A percentile compares a stretch with the other conserved stretches of the same genome.
These are phyloP conservation scores for Mus caroli DNA, from an alignment of 2,797 vertebrate genomes.

Conservation along the genomic window DNA sequence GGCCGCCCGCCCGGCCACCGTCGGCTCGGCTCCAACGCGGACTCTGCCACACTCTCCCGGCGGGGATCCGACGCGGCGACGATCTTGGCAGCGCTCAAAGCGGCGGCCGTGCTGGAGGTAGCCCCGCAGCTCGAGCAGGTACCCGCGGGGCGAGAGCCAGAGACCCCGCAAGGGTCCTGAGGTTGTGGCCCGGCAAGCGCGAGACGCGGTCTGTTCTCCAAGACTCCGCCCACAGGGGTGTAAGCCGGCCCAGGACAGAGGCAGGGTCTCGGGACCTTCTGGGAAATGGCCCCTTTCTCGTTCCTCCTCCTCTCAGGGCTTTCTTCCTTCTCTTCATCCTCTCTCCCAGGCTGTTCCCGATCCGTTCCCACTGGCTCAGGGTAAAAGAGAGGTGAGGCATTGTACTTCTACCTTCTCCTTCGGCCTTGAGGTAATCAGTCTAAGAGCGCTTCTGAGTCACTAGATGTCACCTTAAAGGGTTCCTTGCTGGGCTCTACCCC, in stretches of 20 bases:
- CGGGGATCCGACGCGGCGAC: not conserved
- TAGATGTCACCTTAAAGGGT: not conserved
- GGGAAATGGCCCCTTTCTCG: not conserved
- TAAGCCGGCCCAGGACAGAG: fast-evolving
- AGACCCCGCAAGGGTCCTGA: not conserved
- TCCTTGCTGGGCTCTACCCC: not conserved
- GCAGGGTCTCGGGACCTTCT: not conserved
- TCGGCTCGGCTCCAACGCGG: not conserved
- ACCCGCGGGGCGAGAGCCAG: fast-evolving
- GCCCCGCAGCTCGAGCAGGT: not conserved
- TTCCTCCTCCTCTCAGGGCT: not conserved
- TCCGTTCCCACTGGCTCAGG: not conserved
- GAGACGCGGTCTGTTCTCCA: fast-evolving
- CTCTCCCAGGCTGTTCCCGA: not conserved
- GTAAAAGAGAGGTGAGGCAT: no score
- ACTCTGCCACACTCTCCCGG: not conserved
- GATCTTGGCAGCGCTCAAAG: not conserved
- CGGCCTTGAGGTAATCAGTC: not conserved
- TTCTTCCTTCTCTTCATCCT: not conserved
- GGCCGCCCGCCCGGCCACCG: fast-evolving
- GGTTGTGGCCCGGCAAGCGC: not conserved
- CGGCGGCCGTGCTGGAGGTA: not conserved
- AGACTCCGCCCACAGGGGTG: fast-evolving
- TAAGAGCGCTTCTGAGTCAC: not conserved
- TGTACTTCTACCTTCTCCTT: not conserved